Evolutionary conservation across 2,113 vertebrate species (phyloP).

Genomic region (Gasterosteus nipponicus): DNA sequence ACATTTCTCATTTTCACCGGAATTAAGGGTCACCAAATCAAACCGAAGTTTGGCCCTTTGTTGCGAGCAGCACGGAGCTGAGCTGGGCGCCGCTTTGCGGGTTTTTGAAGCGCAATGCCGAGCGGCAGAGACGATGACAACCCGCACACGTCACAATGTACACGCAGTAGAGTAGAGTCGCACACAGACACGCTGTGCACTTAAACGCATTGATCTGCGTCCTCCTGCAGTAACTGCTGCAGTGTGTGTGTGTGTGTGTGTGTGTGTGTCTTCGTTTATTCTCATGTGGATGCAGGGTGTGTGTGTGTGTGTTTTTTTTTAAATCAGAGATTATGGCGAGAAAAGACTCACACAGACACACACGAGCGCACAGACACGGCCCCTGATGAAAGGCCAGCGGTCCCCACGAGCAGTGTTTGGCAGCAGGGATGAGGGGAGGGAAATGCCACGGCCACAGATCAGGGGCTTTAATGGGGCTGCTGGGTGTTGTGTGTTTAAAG

Average conservation of each 20-base stretch:
- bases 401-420: constrained; percentile 50
- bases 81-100: neutral
- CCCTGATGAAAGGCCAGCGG: constrained; percentile 53
- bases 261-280: too few species aligned
- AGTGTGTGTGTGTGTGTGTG: neutral
- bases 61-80: neutral
- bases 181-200: neutral
- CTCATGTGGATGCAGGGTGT: too few species aligned
- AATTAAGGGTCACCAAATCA: constrained; percentile 11
- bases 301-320: too few species aligned
- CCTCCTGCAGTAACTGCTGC: neutral
- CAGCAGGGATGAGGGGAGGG: constrained; percentile 25
- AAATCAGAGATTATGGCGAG: constrained; percentile 14
- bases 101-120: neutral
- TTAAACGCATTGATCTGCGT: neutral
- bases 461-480: constrained; percentile 55
- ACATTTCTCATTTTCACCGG: neutral
- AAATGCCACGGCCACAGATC: constrained; percentile 67
- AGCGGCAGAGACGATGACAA: constrained; percentile 11
- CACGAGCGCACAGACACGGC: constrained; percentile 1
- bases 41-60: neutral
- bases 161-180: neutral
- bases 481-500: constrained; percentile 50
- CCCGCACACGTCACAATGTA: neutral
- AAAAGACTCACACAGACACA: constrained; percentile 21